phyloP scores from a whole-genome alignment of 2,113 vertebrate genomes.

The Garra rufa region DNA sequence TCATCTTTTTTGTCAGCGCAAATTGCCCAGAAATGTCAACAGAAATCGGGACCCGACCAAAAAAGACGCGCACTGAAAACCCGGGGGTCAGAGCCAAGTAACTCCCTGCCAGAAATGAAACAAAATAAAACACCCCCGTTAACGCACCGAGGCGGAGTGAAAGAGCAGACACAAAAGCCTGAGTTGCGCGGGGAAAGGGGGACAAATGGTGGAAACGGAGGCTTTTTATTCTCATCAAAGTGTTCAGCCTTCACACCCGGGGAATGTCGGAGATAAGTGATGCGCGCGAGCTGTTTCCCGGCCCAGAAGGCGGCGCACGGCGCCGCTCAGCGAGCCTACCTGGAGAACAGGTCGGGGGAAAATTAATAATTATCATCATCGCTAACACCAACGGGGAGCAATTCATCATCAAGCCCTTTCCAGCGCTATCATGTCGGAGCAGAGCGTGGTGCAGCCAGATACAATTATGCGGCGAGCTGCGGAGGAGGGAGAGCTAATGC shows the following conservation, averaged over 20 bases:
- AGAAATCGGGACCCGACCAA: neutral
- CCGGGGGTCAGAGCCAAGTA: neutral
- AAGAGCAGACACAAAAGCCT: slow-evolving; percentile 3
- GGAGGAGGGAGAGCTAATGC: slow-evolving; percentile 88
- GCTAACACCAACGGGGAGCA: slow-evolving; percentile 90
- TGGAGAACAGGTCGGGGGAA: slow-evolving; percentile 73
- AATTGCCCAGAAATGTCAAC: slow-evolving; percentile 30
- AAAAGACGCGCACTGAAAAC: neutral
- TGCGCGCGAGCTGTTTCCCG: slow-evolving; percentile 66
- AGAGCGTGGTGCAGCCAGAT: slow-evolving; percentile 88
- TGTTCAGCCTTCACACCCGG: slow-evolving; percentile 69
- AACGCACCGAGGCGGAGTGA: slow-evolving; percentile 1
- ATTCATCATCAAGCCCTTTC: slow-evolving; percentile 92
- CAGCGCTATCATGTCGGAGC: slow-evolving; percentile 85
- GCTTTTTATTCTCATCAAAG: slow-evolving; percentile 73
- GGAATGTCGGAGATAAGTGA: slow-evolving; percentile 75
- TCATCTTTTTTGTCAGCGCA: neutral
- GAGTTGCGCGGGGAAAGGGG: neutral
- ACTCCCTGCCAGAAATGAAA: slow-evolving; percentile 29
- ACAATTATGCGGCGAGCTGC: slow-evolving; percentile 90
- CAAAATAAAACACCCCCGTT: slow-evolving; percentile 3
- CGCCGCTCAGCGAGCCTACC: slow-evolving; percentile 65
- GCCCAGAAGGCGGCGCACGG: slow-evolving; percentile 64
- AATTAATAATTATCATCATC: slow-evolving; percentile 97
- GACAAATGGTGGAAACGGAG: neutral